A percentile compares a stretch with the other conserved stretches of the same genome.
These are phyloP conservation scores for Platyura marginata DNA, from an alignment of 1,140 invertebrate genomes.

Conservation along the genomic window DNA sequence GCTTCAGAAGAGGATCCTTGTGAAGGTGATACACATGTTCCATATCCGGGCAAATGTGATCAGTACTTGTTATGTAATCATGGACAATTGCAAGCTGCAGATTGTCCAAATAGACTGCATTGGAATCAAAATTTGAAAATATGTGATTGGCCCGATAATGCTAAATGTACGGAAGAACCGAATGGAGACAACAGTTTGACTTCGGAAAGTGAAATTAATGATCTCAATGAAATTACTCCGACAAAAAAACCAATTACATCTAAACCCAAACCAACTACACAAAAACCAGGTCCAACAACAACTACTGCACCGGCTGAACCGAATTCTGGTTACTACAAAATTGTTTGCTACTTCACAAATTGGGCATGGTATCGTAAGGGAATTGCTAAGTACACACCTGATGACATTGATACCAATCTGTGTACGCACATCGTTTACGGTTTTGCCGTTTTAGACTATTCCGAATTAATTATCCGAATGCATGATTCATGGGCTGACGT, in stretches of 20 bases:
- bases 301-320: conserved; percentile 24
- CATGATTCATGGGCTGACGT: conserved; percentile 81
- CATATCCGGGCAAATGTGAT: conserved; percentile 45
- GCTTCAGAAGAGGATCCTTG: conserved; percentile 31
- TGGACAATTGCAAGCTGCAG: conserved; percentile 48
- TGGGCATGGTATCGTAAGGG: conserved; percentile 86
- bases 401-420: conserved; percentile 65
- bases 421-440: conserved; percentile 88
- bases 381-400: conserved; percentile 59
- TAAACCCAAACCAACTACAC: conserved; percentile 12
- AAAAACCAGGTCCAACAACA: conserved; percentile 17
- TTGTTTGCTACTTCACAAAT: conserved; percentile 87
- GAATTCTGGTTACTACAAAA: conserved; percentile 36
- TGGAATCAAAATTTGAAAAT: conserved; percentile 47
- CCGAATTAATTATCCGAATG: conserved; percentile 53
- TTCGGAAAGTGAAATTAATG: conserved; percentile 1
- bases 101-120: conserved; percentile 55
- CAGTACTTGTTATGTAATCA: conserved; percentile 62
- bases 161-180: conserved; percentile 33
- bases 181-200: conserved; percentile 6
- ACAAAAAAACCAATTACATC: conserved; percentile 15
- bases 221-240: background rate
- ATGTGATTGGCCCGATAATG: conserved; percentile 63
- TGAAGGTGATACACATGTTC: conserved; percentile 38
- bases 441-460: conserved; percentile 69